phyloP scores from a whole-genome alignment of 2,797 vertebrate species.

The Danionella dracula region DNA sequence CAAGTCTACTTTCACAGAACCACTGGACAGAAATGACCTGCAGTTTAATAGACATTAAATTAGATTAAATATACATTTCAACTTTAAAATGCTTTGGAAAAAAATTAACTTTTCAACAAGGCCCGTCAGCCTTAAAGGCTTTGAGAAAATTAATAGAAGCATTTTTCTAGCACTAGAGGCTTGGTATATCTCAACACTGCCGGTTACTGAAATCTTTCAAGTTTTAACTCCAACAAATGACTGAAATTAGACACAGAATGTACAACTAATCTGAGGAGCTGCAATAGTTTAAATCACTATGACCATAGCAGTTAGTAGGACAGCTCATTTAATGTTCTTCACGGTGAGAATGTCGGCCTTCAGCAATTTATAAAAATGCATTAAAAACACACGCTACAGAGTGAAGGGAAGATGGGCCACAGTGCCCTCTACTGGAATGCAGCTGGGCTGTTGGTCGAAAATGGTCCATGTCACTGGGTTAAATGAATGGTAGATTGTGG shows the following conservation, averaged over 20 bases:
- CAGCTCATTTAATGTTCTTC: neutral
- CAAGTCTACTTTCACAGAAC: too few relatives aligned
- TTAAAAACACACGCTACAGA: neutral
- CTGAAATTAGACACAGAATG: neutral
- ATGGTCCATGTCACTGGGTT: neutral
- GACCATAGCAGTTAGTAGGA: neutral
- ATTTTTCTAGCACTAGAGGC: too few relatives aligned
- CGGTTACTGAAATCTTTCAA: too few relatives aligned
- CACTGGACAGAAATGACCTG: too few relatives aligned
- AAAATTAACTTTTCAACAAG: too few relatives aligned
- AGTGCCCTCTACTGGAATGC: conserved; percentile 25
- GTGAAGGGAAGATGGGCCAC: neutral
- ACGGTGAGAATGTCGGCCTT: neutral
- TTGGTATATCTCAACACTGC: too few relatives aligned
- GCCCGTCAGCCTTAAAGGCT: too few relatives aligned
- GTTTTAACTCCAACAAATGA: too few relatives aligned
- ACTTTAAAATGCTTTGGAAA: too few relatives aligned
- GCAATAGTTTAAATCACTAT: neutral
- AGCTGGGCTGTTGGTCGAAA: neutral
- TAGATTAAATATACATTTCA: too few relatives aligned
- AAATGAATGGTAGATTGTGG: neutral
- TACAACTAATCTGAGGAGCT: neutral
- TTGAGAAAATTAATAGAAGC: too few relatives aligned
- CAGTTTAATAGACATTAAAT: too few relatives aligned
- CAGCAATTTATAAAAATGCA: neutral